These are phyloP conservation scores for Aix galericulata DNA, from an alignment of 2,113 vertebrate species.

Conservation along the genomic window DNA sequence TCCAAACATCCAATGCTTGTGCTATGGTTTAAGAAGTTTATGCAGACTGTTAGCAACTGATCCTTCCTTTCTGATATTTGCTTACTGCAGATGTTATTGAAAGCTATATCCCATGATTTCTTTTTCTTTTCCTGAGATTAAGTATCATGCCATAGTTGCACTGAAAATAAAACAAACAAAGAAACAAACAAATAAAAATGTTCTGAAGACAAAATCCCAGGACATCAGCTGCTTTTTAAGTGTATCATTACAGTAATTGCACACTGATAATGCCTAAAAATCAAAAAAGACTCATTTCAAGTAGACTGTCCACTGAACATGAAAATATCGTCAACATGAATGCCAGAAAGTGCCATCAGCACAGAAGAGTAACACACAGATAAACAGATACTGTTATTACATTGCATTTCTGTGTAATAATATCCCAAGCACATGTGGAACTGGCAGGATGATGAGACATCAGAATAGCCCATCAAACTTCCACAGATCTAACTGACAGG, in stretches of 20 bases:
- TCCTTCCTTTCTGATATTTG: background rate
- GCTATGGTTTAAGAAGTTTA: background rate
- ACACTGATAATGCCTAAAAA: background rate
- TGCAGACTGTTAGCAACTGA: background rate
- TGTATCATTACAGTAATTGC: background rate
- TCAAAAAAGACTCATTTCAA: background rate
- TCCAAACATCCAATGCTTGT: background rate
- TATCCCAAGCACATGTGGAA: background rate
- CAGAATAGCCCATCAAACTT: background rate
- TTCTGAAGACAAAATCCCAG: background rate
- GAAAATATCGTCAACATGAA: background rate
- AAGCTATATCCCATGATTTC: background rate
- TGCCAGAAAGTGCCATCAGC: fast-evolving
- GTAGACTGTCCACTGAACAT: background rate
- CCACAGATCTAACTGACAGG: background rate
- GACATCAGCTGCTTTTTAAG: background rate
- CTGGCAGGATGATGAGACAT: background rate
- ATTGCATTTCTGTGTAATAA: background rate
- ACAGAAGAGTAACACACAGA: fast-evolving
- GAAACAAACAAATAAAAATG: too few relatives aligned
- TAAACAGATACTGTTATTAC: background rate
- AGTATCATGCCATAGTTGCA: background rate
- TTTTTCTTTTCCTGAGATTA: background rate
- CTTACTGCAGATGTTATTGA: background rate
- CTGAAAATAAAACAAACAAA: background rate